Evolutionary conservation across 2,113 vertebrate species (phyloP), one percentile per base, ranked within the genome.

Genomic region (Argyrosomus japonicus): DNA sequence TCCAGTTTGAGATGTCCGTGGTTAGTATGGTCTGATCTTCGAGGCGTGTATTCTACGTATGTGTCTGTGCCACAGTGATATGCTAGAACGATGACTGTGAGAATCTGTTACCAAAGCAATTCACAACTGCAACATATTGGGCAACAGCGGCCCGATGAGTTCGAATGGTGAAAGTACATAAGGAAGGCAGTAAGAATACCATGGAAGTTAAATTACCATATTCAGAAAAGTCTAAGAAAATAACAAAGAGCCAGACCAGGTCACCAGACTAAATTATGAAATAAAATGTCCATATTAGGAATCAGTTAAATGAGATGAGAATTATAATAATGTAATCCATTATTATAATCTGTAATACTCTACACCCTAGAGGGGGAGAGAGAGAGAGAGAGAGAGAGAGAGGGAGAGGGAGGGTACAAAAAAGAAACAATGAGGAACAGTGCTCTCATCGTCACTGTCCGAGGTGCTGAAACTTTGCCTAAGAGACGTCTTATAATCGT

Each of bases 121-220:
- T 67, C 36, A 54, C 14, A 45, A 21, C 27, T 50, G 17, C 0
- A 54, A 89, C 56, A 70, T 84, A 93, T 89, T 95, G 94, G 95
- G 81, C 96, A 96, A 97, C 96, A 97, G 97, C 96, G 97, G 95
- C 96, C 94, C 97, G 83, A 85, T 94, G 94, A 95, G 97, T 96
- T 90, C 90, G 95, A 84, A 85, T 89, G 89, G 94, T 43, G 90
- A 93, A 95, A 97, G 90, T 95, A 91, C 95, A 86, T 0, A 21
- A 19, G 8, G 47, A 51, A 51, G 43, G 50, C 1, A 6, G 3
- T 0, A 61, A 27, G 0, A 48, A 13, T 14, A 1, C 1, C 1
- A 47, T 23, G 17, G 0, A 50, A 56, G 14, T 10, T 9, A 0
- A 23, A 27, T 65, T 50, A 25, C 15, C 0, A 57, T 2, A 57